Base-by-base conservation (phyloP, 2,888 invertebrate species). In the Hydrotaea cyrtoneurina region DNA sequence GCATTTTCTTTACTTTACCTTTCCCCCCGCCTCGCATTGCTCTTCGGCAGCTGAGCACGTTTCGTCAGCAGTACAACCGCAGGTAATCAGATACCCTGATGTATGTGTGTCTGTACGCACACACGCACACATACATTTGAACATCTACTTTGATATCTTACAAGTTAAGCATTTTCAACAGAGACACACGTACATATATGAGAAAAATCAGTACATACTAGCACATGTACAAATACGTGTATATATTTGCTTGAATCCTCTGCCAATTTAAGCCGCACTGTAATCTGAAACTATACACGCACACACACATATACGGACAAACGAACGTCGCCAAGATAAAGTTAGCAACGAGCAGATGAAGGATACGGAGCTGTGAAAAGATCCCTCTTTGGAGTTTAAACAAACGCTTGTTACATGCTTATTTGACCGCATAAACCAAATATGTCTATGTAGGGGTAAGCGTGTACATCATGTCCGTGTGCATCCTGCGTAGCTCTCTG, bases 51-150 rank as follows among this genome's bases (percentile, higher is more conserved):
- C 36, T 31, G 55, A 26, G 53, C 39, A 80, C 57, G 57, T 59
- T 69, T 71, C 64, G 71, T 64, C 36, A 36, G 71, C 53, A 75
- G 39, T 36, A 26, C 11, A 81, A 78, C 39, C 50, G 50, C 59
- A 73, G 81, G 73, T 82, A 85, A 85, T 82, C 77, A 79, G 76
- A 73, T 53, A 59, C 72, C 76, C 17, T 46, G 69, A 31, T n/a
- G 50, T 15, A 15, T 21, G 8, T 55, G 21, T 10, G 7, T 21
- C 7, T 55, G 21, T 21, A 55, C 21, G 13, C 1, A 59, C 13
- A 26, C 4, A 26, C 23, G 1, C 17, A 23, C 23, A 26, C 26
- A 59, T 62, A 10, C 13, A 69, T 23, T 23, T 23, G 39, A 55
- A 53, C 31, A 43, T 46, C 1, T 46, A 69, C 50, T 50, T 71